A percentile compares a stretch with the other conserved stretches of the same genome.
These are phyloP conservation scores for Agrilus biguttatus DNA, from an alignment of 2,888 invertebrate genomes.

Conservation along the genomic window DNA sequence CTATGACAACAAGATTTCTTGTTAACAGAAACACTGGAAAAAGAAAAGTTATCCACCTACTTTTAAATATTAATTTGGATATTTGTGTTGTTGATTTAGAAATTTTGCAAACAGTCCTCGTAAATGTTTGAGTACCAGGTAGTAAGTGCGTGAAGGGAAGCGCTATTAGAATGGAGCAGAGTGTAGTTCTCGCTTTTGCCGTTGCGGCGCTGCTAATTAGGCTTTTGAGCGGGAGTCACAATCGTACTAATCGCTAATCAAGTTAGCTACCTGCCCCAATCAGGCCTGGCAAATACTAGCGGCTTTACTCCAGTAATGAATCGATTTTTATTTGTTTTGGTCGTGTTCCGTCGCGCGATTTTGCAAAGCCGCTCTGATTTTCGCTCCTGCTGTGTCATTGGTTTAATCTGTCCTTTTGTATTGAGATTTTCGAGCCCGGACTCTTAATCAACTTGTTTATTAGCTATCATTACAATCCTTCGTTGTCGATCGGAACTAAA, in stretches of 20 bases:
- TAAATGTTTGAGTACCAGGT: too few relatives aligned
- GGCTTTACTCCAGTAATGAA: conserved; percentile 25
- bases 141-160: too few relatives aligned
- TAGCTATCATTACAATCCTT: too few relatives aligned
- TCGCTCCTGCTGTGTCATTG: conserved; percentile 5
- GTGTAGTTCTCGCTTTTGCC: conserved; percentile 17
- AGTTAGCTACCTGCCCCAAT: conserved; percentile 33
- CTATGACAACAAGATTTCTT: too few relatives aligned
- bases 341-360: conserved; percentile 18
- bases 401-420: conserved; percentile 3
- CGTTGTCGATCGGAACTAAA: too few relatives aligned
- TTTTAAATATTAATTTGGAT: too few relatives aligned
- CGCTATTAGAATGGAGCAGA: not conserved
- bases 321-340: conserved; percentile 29
- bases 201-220: conserved; percentile 28
- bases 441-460: too few relatives aligned
- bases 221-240: conserved; percentile 33
- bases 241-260: conserved; percentile 36
- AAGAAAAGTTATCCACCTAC: too few relatives aligned
- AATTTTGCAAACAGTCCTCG: too few relatives aligned
- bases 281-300: conserved; percentile 26
- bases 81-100: too few relatives aligned
- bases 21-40: too few relatives aligned
- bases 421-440: too few relatives aligned
- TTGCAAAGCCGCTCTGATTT: conserved; percentile 6